Base-by-base conservation (phyloP, 2,888 invertebrate species). In the Philonicus albiceps region DNA sequence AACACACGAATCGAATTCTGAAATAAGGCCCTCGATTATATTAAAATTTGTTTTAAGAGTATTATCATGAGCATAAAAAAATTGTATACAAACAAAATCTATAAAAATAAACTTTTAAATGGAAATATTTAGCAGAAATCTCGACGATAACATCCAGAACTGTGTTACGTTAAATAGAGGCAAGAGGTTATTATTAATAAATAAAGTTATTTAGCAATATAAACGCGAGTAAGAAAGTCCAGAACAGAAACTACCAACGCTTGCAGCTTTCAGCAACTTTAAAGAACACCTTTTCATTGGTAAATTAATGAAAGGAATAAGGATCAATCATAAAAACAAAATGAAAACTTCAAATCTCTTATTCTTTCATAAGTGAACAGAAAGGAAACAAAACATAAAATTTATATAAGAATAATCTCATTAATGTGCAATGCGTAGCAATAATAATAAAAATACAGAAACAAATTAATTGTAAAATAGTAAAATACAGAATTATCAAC, bases 381-480 rank as follows among this genome's bases (percentile, higher is more conserved):
- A 80, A 80, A 80, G 40, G 30, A 80, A 40, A 40, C 43, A 76
- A 76, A 76, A 76, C 76, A 76, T 76, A 31, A 75, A 75, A 76
- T 80, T 80, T 49, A 80, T 80, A 80, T 40, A 76, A 22, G 34
- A 37, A 76, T 76, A 76, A 76, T 76, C 76, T 76, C 80, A 80
- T 80, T 80, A 80, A 80, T 49, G 80, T 53, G 53, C 80, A 80
- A 53, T 80, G 80, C 80, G 16, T 80, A 80, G 80, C 53, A 49
- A 80, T 80, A 53, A 80, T 80, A 31, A 80, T 53, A 80, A 80
- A 40, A 80, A 76, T 76, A 37, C 37, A 76, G 34, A 37, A 76
- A 76, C 22, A 80, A 80, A 80, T 74, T 34, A 34, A 30, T 31
- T n/a, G 74, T 34, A 80, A 49, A n/a, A 80, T 30, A 27, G 49